These are phyloP conservation scores for Actenoides hombroni DNA, from an alignment of 2,113 vertebrate genomes.

Conservation along the genomic window DNA sequence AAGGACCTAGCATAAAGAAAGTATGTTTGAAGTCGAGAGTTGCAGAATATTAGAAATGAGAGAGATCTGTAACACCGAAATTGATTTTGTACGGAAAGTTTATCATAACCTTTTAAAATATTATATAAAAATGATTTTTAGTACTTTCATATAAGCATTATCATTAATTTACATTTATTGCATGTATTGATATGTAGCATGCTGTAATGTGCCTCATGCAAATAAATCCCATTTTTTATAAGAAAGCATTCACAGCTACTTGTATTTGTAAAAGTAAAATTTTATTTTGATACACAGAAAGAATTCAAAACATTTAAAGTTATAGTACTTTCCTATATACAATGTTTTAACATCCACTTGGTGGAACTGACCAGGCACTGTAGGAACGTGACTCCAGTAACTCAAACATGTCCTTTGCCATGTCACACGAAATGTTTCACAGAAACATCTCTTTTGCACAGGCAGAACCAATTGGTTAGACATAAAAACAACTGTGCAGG, in stretches of 20 bases:
- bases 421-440: background rate
- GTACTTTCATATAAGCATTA: background rate
- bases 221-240: background rate
- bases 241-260: background rate
- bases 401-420: background rate
- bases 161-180: background rate
- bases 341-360: background rate
- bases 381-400: background rate
- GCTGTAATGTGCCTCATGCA: background rate
- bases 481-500: background rate
- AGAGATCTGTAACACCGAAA: background rate
- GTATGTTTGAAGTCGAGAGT: background rate
- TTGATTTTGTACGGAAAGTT: background rate
- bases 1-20: background rate
- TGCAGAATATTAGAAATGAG: background rate
- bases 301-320: background rate
- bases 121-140: background rate
- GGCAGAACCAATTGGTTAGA: background rate
- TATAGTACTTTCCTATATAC: background rate
- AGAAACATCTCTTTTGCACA: background rate
- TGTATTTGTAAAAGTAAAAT: background rate
- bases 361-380: background rate
- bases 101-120: background rate
- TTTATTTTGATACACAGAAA: background rate
- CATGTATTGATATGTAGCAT: background rate